These are phyloP conservation scores for Dipodomys spectabilis DNA, from an alignment of 2,113 vertebrate genomes.

Conservation along the genomic window DNA sequence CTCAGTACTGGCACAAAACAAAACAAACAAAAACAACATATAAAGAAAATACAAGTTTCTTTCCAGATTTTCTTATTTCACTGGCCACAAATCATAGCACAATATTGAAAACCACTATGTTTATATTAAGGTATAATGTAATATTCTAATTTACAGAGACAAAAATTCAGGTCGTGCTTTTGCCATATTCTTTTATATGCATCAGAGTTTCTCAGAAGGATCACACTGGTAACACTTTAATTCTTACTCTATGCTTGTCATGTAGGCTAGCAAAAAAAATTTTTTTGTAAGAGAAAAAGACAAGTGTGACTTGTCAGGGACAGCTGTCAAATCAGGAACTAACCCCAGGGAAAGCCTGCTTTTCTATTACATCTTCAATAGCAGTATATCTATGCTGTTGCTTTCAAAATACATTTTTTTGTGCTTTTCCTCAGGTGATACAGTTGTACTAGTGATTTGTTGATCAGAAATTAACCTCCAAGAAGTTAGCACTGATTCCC, in stretches of 20 bases:
- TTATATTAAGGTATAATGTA: constrained; percentile 19
- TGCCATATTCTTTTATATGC: neutral
- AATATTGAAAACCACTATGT: constrained; percentile 35
- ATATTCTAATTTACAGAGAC: constrained; percentile 36
- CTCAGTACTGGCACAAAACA: too few species aligned
- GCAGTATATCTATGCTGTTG: neutral
- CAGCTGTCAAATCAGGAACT: neutral
- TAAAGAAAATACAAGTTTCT: too few species aligned
- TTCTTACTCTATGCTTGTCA: neutral
- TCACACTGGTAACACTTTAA: neutral
- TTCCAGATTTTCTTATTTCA: neutral
- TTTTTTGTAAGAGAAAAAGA: constrained; percentile 32
- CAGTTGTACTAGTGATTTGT: neutral
- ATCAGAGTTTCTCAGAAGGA: neutral
- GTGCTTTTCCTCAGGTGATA: neutral
- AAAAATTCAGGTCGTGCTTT: neutral
- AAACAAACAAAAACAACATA: too few species aligned
- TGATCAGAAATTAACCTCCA: constrained; percentile 14
- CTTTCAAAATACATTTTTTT: constrained; percentile 11
- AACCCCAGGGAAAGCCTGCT: neutral
- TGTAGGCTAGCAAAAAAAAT: neutral
- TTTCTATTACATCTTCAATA: neutral
- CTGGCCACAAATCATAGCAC: neutral
- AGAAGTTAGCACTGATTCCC: constrained; percentile 16
- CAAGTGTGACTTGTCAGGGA: neutral